These are phyloP conservation scores for Leptoclinus maculatus DNA, from an alignment of 2,797 vertebrate genomes.

Conservation along the genomic window DNA sequence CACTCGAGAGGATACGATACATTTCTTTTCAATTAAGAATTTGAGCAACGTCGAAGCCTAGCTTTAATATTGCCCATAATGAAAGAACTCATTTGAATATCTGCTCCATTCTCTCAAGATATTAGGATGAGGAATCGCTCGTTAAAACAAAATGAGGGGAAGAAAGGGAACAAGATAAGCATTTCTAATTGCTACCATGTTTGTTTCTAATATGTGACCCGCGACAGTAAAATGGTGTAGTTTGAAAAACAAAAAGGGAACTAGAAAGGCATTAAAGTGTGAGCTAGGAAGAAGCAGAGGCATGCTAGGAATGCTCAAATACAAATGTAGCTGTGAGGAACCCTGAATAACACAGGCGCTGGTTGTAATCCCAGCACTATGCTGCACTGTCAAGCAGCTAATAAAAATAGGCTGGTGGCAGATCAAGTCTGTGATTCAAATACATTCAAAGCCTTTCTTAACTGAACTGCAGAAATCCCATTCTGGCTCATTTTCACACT, in stretches of 20 bases:
- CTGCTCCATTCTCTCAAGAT: slow-evolving; percentile 74
- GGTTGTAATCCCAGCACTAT: slow-evolving; percentile 85
- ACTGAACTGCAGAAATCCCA: slow-evolving; percentile 82
- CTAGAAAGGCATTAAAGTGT: slow-evolving; percentile 67
- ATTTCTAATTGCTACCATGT: slow-evolving; percentile 82
- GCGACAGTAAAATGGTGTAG: slow-evolving; percentile 74
- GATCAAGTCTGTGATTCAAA: slow-evolving; percentile 86
- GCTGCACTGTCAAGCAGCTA: slow-evolving; percentile 85
- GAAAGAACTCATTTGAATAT: slow-evolving; percentile 86
- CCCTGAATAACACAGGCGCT: slow-evolving; percentile 79
- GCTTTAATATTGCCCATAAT: slow-evolving; percentile 78
- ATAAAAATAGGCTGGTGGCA: slow-evolving; percentile 87
- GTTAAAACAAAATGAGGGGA: slow-evolving; percentile 60
- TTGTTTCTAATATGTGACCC: slow-evolving; percentile 82
- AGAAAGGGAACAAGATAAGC: slow-evolving; percentile 72
- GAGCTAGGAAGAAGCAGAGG: slow-evolving; percentile 64
- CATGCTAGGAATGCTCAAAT: slow-evolving; percentile 76
- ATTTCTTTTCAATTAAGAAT: slow-evolving; percentile 84
- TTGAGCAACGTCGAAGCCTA: slow-evolving; percentile 75
- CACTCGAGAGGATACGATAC: slow-evolving; percentile 82
- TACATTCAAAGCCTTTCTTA: slow-evolving; percentile 84
- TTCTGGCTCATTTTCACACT: slow-evolving; percentile 75
- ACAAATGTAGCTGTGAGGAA: slow-evolving; percentile 78
- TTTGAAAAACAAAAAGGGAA: slow-evolving; percentile 73
- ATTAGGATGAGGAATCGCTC: slow-evolving; percentile 78